These are phyloP conservation scores for Drosophila mercatorum DNA, from an alignment of 2,888 invertebrate genomes.

Conservation along the genomic window DNA sequence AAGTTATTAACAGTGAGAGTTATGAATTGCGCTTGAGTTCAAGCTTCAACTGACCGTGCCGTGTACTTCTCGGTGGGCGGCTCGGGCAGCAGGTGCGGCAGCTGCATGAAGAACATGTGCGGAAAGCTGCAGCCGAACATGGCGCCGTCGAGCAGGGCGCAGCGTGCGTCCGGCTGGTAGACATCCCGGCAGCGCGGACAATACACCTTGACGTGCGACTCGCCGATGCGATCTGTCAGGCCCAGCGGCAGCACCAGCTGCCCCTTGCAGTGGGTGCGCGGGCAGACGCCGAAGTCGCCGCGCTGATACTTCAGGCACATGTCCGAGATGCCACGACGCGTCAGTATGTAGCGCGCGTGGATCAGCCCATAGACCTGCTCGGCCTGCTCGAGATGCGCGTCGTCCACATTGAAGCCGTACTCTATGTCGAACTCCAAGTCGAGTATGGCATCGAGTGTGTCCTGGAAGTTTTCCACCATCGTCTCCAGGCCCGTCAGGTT, in stretches of 20 bases:
- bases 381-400: slow-evolving; percentile 5
- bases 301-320: slow-evolving; percentile 50
- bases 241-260: slow-evolving; percentile 57
- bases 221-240: slow-evolving; percentile 18
- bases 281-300: slow-evolving; percentile 59
- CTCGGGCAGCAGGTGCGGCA: slow-evolving; percentile 41
- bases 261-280: slow-evolving; percentile 42
- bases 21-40: background rate
- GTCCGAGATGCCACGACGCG: slow-evolving; percentile 27
- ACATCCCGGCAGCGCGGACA: slow-evolving; percentile 55
- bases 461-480: slow-evolving; percentile 22
- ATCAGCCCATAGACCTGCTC: slow-evolving; percentile 54
- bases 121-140: slow-evolving; percentile 58
- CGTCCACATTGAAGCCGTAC: background rate
- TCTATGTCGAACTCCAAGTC: slow-evolving; percentile 22
- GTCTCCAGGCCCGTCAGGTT: slow-evolving; percentile 49
- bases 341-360: slow-evolving; percentile 57
- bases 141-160: slow-evolving; percentile 52
- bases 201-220: slow-evolving; percentile 45
- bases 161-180: slow-evolving; percentile 33
- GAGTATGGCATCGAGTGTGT: slow-evolving; percentile 23
- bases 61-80: slow-evolving; percentile 42
- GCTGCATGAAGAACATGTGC: slow-evolving; percentile 63
- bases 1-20: too few relatives aligned
- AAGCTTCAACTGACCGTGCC: slow-evolving; percentile 43